Conservation (phyloP, 2,113 vertebrate species). For the Hystrix cristata region DNA sequence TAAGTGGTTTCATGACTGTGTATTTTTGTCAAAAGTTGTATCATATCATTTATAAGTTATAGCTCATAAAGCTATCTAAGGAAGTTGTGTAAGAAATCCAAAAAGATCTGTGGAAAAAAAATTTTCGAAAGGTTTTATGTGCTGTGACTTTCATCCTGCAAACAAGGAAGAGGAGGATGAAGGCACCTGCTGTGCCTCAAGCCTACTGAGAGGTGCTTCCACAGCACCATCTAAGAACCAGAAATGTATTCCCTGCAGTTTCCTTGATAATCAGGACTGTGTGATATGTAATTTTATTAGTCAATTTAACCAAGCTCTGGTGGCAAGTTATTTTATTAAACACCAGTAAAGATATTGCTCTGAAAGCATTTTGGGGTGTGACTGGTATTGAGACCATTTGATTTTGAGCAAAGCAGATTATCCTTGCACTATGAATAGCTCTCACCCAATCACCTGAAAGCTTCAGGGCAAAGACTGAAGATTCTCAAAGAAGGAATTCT, state of each 20-base stretch:
- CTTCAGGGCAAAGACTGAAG: neutral
- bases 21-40: constrained; percentile 5
- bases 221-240: neutral
- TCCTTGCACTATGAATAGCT: neutral
- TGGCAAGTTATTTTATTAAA: neutral
- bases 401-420: neutral
- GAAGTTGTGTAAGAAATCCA: neutral
- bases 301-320: neutral
- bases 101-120: neutral
- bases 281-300: neutral
- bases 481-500: neutral
- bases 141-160: neutral
- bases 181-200: neutral
- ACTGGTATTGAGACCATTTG: neutral
- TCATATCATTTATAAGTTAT: neutral
- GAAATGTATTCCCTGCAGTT: neutral
- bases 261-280: neutral
- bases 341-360: neutral
- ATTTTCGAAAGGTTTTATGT: neutral
- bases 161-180: neutral
- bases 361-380: neutral
- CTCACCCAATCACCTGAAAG: neutral
- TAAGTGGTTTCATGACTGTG: neutral
- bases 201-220: neutral
- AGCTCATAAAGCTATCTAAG: neutral